These are phyloP conservation scores for Empidonax traillii DNA, from an alignment of 2,113 vertebrate species.

Conservation along the genomic window DNA sequence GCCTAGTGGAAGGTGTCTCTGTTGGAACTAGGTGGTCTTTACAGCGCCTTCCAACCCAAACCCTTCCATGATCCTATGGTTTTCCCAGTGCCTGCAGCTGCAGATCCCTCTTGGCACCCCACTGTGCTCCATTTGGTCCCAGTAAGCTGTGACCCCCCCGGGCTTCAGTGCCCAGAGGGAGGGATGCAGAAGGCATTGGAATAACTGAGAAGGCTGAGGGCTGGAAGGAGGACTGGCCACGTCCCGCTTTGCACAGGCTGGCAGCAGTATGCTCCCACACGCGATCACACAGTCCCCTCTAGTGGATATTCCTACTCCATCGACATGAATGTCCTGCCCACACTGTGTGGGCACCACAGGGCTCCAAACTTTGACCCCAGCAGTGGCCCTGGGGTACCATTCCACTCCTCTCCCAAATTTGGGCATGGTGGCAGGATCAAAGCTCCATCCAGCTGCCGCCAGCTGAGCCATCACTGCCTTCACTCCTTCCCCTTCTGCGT, in stretches of 20 bases:
- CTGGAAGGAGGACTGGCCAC: not conserved
- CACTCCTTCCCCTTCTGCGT: not conserved
- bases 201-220: not conserved
- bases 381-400: not conserved
- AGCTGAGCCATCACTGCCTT: not conserved
- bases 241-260: not conserved
- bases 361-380: not conserved
- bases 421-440: not conserved
- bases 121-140: accelerated
- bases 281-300: constrained; percentile 56
- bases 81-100: accelerated
- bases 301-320: constrained; percentile 28
- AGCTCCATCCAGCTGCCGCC: not conserved
- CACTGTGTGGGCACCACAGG: accelerated
- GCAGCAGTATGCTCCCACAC: not conserved
- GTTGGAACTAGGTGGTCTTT: not conserved
- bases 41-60: not conserved
- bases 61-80: not conserved
- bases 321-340: not conserved
- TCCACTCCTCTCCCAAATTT: accelerated
- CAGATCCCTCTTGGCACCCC: accelerated
- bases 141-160: not conserved
- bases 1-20: not conserved
- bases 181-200: not conserved
- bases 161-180: not conserved